phyloP scores from a whole-genome alignment of 2,113 vertebrate species.

The Lasiurus cinereus region DNA sequence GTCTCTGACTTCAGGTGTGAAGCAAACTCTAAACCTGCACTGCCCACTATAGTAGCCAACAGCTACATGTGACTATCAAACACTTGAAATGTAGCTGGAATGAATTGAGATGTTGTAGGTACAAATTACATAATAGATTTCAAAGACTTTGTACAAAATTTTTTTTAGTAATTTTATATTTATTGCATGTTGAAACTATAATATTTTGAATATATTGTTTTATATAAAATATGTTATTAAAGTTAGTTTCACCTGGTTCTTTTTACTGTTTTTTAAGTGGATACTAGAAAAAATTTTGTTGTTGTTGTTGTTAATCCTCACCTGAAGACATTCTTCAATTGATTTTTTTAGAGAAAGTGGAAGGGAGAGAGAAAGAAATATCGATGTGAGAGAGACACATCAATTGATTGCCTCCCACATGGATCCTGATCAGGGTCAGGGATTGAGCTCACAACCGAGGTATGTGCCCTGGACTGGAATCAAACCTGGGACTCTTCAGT shows the following conservation, averaged over 20 bases:
- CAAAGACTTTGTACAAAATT: neutral
- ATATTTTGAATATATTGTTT: neutral
- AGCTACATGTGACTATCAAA: neutral
- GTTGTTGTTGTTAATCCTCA: too few species aligned
- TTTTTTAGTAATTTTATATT: neutral
- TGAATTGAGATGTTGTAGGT: neutral
- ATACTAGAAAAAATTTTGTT: neutral
- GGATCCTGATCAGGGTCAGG: too few species aligned
- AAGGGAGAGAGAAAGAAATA: too few species aligned
- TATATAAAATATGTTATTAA: slow-evolving; percentile 51
- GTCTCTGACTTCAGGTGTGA: neutral
- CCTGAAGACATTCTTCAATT: too few species aligned
- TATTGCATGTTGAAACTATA: slow-evolving; percentile 45
- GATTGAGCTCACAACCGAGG: too few species aligned
- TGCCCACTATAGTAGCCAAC: neutral
- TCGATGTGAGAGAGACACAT: too few species aligned
- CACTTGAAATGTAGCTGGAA: neutral
- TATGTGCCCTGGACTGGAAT: too few species aligned
- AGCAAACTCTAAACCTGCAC: neutral
- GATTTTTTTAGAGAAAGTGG: too few species aligned
- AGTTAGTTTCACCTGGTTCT: slow-evolving; percentile 23
- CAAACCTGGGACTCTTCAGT: too few species aligned
- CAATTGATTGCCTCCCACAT: too few species aligned
- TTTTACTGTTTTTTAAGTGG: slow-evolving; percentile 31
- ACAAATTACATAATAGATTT: neutral